Evolutionary conservation across 2,797 vertebrate species (phyloP).

Genomic region (Pangasius sanitwongsei): DNA sequence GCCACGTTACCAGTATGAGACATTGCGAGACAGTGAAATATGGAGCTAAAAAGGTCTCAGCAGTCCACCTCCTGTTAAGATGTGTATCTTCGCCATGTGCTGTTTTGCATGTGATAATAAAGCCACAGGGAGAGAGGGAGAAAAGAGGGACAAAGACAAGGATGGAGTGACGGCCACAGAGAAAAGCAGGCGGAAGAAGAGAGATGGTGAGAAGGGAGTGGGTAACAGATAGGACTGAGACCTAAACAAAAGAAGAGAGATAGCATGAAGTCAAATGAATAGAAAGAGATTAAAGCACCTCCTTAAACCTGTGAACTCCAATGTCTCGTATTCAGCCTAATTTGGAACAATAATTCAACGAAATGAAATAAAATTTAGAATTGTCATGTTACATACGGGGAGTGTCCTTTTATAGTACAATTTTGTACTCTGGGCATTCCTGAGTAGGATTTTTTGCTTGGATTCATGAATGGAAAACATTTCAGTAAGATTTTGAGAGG

Average conservation of each 20-base stretch:
- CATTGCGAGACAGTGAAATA: constrained; percentile 29
- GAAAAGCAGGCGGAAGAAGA: constrained; percentile 2
- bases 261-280: constrained; percentile 6
- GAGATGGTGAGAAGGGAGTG: not conserved
- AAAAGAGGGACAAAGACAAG: constrained; percentile 44
- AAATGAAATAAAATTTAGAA: not conserved
- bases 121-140: constrained; percentile 62
- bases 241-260: constrained; percentile 11
- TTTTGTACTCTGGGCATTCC: not conserved
- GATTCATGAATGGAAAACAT: not conserved
- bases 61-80: constrained; percentile 47
- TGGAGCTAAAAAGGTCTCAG: constrained; percentile 41
- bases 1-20: constrained; percentile 20
- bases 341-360: not conserved
- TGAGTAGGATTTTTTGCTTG: not conserved
- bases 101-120: constrained; percentile 73
- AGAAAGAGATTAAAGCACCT: constrained; percentile 5
- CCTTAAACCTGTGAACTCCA: not conserved
- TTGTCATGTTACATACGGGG: not conserved
- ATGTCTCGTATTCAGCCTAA: not conserved
- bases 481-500: not conserved
- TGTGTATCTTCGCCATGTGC: constrained; percentile 57
- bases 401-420: not conserved
- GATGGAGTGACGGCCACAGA: constrained; percentile 6
- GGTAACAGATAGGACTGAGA: not conserved